Conservation (phyloP, 2,888 invertebrate species). For the Mimumesa dahlbomi region DNA sequence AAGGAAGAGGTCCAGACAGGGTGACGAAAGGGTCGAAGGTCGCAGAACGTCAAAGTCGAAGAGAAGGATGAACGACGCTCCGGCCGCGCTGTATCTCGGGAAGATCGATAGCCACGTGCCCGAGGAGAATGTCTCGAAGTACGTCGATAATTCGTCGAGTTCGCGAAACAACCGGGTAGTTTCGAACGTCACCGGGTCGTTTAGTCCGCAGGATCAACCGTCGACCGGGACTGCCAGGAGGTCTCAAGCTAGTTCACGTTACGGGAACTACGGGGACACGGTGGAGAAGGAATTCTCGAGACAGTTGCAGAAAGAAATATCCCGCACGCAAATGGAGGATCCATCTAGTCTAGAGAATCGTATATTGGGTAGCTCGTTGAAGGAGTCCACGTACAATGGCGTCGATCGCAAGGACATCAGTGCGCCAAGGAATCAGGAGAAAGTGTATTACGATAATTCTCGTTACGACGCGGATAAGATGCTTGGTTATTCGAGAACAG, state of each 20-base stretch:
- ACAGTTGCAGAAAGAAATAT: constrained; percentile 71
- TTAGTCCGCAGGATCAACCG: constrained; percentile 52
- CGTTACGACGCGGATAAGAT: constrained; percentile 72
- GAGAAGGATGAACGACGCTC: constrained; percentile 47
- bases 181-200: no score
- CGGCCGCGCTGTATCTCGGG: constrained; percentile 26
- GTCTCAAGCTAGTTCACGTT: constrained; percentile 41
- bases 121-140: constrained; percentile 6
- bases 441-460: constrained; percentile 26
- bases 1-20: constrained; percentile 45
- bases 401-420: background rate
- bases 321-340: constrained; percentile 58
- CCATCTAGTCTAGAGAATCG: constrained; percentile 54
- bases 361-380: constrained; percentile 45
- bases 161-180: no score
- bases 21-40: constrained; percentile 27
- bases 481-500: constrained; percentile 73
- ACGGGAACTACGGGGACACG: constrained; percentile 54
- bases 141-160: constrained; percentile 8
- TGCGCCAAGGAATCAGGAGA: background rate
- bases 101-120: constrained; percentile 3
- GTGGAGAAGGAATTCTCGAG: constrained; percentile 72
- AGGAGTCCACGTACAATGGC: constrained; percentile 3
- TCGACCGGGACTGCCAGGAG: constrained; percentile 15
- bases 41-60: constrained; percentile 41